Conservation (phyloP, 2,888 invertebrate genomes). For the Caenorhabditis japonica region DNA sequence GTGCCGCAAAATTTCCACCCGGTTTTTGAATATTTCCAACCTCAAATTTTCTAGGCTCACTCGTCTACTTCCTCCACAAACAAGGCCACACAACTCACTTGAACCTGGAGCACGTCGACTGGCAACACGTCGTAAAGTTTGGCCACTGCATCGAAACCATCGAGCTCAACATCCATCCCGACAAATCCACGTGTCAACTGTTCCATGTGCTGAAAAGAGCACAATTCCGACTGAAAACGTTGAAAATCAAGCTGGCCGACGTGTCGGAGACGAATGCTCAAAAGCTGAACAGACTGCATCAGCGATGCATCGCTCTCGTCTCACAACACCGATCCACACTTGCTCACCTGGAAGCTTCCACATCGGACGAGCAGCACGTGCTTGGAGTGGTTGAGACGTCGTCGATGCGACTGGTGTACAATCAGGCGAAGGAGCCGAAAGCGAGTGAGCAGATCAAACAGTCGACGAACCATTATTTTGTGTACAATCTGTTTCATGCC, state of each 20-base stretch:
- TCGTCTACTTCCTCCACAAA: constrained; percentile 21
- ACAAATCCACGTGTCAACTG: constrained; percentile 14
- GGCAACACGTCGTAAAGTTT: constrained; percentile 15
- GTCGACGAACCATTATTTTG: constrained; percentile 13
- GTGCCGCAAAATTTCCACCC: no score
- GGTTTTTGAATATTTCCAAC: not conserved
- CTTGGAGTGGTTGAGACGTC: not conserved
- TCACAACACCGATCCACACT: constrained; percentile 19
- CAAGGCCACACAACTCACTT: constrained; percentile 7
- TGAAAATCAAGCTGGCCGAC: constrained; percentile 11
- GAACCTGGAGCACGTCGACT: not conserved
- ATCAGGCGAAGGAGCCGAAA: constrained; percentile 12
- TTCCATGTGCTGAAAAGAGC: constrained; percentile 14
- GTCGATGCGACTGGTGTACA: constrained; percentile 9
- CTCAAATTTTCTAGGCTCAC: constrained; percentile 5
- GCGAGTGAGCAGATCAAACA: constrained; percentile 4
- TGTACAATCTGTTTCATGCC: constrained; percentile 30
- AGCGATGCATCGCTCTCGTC: constrained; percentile 26
- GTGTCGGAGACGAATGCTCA: constrained; percentile 1
- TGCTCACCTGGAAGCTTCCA: constrained; percentile 26
- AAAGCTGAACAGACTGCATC: not conserved
- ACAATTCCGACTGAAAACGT: constrained; percentile 8
- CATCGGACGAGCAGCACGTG: constrained; percentile 27
- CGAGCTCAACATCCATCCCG: constrained; percentile 6
- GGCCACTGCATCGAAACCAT: constrained; percentile 22